Evolutionary conservation across 2,113 vertebrate species (phyloP), one percentile per base, ranked within the genome.

Genomic region (Fregetta grallaria): DNA sequence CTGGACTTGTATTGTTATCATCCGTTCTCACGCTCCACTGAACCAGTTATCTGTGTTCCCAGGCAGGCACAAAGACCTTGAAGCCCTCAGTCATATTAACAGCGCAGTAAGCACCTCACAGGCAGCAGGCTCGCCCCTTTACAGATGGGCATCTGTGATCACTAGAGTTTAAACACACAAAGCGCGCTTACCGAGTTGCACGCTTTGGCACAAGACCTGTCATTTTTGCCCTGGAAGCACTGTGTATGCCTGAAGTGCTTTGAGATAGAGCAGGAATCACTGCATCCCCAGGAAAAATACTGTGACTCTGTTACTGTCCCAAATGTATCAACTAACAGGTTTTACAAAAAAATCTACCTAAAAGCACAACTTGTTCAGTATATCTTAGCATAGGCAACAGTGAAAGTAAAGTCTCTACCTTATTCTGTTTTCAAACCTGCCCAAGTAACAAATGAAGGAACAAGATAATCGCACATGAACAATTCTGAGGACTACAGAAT

Each of bases 141-240:
- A 58, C 50, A 77, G 72, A 94, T 3, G 9, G 22, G 45, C 50
- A 62, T 50, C 72, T 53, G 11, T 32, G 50, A 66, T 70, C 47
- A 58, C 27, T 4, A 25, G 25, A 62, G 56, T 55, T 88, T 63
- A 80, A 80, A 49, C 21, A 73, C 42, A 62, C 22, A 58, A 62
- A 80, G 38, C 2, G 0, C 0, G 0, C 63, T 66, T 29, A 58
- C 49, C 1, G 1, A 76, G n/a, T 23, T 13, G 42, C 59, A 79
- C 0, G 1, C 52, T 75, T 68, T 26, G 36, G 66, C 74, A 79
- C 38, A 36, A 82, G 53, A 73, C 36, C 38, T 53, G 75, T 20
- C 58, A 14, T 11, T 76, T 88, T 73, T 70, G 59, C n/a, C 61
- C 52, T 89, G 32, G 2, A 47, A 96, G 44, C 36, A 44, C 30